Evolutionary conservation across 2,797 vertebrate species (phyloP), one percentile per base, ranked within the genome.

Genomic region (Chelmon rostratus): DNA sequence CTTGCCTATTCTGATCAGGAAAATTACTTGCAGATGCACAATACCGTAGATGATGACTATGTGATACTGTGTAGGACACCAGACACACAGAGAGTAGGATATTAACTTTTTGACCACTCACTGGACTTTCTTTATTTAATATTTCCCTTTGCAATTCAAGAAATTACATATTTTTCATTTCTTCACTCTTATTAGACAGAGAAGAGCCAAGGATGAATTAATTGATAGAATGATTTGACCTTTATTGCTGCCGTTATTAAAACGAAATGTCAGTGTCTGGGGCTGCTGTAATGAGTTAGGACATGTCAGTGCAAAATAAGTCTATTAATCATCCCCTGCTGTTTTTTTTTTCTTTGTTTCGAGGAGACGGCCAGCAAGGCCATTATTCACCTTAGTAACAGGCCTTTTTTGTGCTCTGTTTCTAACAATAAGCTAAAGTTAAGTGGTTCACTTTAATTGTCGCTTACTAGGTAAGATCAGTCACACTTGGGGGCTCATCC

Each of bases 241-340:
- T 85, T 59, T 90, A 73, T 74, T 77, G 67, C 68, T 65, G 65
- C 61, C 83, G 77, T 86, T 92, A 90, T 90, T 88, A 87, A 88
- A 92, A 68, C 19, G 8, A 85, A 90, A 92, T 90, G 73, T 75
- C 82, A 78, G 74, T 82, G 84, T 90, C 65, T 82, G 23, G 50
- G 28, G 70, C 66, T 63, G 81, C 59, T 82, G 47, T 83, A 82
- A 83, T 86, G 83, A 91, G 65, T 91, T 72, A 81, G 57, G 82
- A 84, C 82, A 85, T 80, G 80, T 83, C 80, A 65, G n/a, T 70
- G 66, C 49, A 71, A 89, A 87, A 80, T 82, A 86, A 76, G 65
- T 79, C 76, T 67, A 73, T 91, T 89, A 74, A 84, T 91, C 78
- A 84, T 78, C 23, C 52, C 37, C 25, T 19, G 61, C 54, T 68